Conservation (phyloP, 2,113 vertebrate species). For the Accipiter cooperii region DNA sequence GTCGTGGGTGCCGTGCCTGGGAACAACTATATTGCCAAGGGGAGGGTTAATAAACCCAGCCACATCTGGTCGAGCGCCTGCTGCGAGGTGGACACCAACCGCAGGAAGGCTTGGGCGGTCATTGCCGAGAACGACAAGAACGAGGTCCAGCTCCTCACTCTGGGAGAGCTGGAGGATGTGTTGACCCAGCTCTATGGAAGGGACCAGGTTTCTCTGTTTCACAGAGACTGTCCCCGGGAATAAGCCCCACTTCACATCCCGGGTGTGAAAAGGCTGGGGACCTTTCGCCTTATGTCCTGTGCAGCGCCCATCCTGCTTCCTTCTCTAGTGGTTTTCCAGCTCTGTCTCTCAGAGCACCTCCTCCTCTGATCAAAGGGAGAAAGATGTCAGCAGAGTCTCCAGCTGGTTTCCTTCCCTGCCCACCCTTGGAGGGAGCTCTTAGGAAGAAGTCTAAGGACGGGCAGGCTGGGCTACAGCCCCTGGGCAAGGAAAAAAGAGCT, state of each 20-base stretch:
- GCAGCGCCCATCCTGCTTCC: neutral
- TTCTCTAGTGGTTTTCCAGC: neutral
- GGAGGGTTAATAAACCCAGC: conserved; percentile 59
- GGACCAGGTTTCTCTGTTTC: conserved; percentile 23
- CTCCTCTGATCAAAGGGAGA: neutral
- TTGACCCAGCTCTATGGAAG: neutral
- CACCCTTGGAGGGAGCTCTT: neutral
- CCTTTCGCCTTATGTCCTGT: neutral
- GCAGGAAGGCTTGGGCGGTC: conserved; percentile 2
- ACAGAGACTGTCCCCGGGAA: conserved; percentile 17
- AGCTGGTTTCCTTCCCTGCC: neutral
- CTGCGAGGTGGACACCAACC: neutral
- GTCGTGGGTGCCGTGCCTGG: conserved; percentile 49
- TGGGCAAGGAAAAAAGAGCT: neutral
- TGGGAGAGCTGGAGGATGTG: neutral
- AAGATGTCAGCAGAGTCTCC: neutral
- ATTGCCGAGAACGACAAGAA: conserved; percentile 34
- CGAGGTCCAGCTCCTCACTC: neutral
- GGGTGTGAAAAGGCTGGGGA: neutral
- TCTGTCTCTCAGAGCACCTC: neutral
- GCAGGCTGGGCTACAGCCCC: neutral
- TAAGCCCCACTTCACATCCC: neutral
- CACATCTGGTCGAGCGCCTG: conserved; percentile 51
- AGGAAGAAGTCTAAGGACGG: neutral
- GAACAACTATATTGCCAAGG: conserved; percentile 15